Evolutionary conservation across 2,888 invertebrate species (phyloP).

Genomic region (Lasioglossum oenotherae): DNA sequence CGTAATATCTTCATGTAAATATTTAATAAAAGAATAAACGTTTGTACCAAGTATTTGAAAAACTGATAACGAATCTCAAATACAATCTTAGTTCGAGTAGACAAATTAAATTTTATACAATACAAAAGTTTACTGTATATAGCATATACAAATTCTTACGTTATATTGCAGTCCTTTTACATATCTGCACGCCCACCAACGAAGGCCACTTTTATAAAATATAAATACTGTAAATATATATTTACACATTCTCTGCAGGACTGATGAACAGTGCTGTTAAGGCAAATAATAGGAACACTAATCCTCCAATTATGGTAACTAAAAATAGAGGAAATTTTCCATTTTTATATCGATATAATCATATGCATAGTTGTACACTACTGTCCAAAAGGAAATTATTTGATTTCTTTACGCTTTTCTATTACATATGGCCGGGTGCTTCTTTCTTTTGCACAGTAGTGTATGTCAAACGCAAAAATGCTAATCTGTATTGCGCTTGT

Average conservation of each 20-base stretch:
- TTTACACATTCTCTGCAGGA: slow-evolving; percentile 86
- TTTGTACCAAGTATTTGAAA: background rate
- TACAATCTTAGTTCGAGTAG: background rate
- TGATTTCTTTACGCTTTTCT: too few relatives aligned
- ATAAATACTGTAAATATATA: slow-evolving; percentile 4
- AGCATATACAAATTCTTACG: background rate
- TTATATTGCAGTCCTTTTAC: background rate
- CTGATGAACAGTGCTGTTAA: slow-evolving; percentile 95
- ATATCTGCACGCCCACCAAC: background rate
- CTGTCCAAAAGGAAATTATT: too few relatives aligned
- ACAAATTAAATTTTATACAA: slow-evolving; percentile 1
- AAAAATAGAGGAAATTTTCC: slow-evolving; percentile 82
- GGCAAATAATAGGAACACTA: slow-evolving; percentile 98
- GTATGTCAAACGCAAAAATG: background rate
- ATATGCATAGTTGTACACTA: too few relatives aligned
- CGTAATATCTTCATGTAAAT: background rate
- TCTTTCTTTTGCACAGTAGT: too few relatives aligned
- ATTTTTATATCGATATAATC: background rate
- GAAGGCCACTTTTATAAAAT: background rate
- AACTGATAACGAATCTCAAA: background rate
- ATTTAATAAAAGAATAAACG: background rate
- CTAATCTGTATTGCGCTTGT: background rate
- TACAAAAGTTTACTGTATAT: background rate
- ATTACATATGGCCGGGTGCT: too few relatives aligned
- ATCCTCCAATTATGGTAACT: slow-evolving; percentile 98